phyloP scores from a whole-genome alignment of 2,113 vertebrate genomes.

The Morphnarchus princeps region DNA sequence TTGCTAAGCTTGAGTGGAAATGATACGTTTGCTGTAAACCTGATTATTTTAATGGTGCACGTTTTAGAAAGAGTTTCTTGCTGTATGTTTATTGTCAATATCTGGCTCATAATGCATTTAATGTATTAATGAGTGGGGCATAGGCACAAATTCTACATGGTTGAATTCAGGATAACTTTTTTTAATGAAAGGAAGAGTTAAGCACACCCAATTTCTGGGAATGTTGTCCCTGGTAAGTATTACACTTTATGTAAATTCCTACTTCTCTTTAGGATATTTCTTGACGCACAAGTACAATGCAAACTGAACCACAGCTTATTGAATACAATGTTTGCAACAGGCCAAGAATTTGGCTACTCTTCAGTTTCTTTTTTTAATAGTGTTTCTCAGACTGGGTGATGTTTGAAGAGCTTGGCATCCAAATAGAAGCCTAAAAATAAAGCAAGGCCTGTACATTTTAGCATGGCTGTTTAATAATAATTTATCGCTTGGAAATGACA shows the following conservation, averaged over 20 bases:
- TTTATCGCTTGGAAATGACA: neutral
- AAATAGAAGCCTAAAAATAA: slow-evolving; percentile 14
- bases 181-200: neutral
- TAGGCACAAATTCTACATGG: neutral
- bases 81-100: neutral
- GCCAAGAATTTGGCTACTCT: slow-evolving; percentile 10
- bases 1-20: neutral
- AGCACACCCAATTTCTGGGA: neutral
- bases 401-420: neutral
- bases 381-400: neutral
- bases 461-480: neutral
- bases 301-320: neutral
- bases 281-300: neutral
- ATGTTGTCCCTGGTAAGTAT: neutral
- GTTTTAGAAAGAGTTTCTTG: neutral
- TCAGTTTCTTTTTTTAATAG: neutral
- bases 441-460: neutral
- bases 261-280: neutral
- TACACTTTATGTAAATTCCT: neutral
- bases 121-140: neutral
- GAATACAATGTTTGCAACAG: neutral
- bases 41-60: neutral
- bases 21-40: neutral
- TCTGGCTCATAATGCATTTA: neutral
- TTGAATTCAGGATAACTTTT: neutral